Conservation (phyloP, 2,888 invertebrate genomes). For the Herminia tarsipennalis region DNA sequence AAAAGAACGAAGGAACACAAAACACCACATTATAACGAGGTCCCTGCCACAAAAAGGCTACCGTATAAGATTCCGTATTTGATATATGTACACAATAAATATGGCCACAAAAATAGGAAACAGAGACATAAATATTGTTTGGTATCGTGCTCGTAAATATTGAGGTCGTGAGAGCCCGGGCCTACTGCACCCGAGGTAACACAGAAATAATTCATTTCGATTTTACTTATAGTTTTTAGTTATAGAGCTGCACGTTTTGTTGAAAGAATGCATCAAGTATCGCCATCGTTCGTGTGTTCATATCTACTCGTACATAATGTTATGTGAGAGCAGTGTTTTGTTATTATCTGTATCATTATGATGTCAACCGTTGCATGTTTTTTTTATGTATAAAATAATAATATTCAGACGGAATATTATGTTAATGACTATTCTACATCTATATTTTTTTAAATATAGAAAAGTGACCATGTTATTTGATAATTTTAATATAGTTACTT, state of each 20-base stretch:
- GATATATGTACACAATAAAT: conserved; percentile 49
- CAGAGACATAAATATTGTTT: conserved; percentile 78
- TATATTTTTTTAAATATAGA: no score
- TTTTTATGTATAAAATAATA: no score
- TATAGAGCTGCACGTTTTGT: not conserved
- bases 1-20: conserved; percentile 3
- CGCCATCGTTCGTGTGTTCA: no score
- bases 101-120: conserved; percentile 64
- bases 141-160: conserved; percentile 74
- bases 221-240: conserved; percentile 25
- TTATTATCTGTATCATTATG: no score
- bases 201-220: conserved; percentile 37
- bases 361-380: no score
- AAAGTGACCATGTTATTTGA: no score
- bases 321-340: no score
- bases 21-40: conserved; percentile 9
- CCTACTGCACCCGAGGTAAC: conserved; percentile 42
- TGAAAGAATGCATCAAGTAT: no score
- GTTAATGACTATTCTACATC: no score
- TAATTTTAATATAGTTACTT: no score
- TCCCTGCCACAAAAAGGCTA: conserved; percentile 16
- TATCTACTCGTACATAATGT: no score
- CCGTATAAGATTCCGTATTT: conserved; percentile 38
- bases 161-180: conserved; percentile 65
- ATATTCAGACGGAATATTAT: no score